These are phyloP conservation scores for Hemithea aestivaria DNA, from an alignment of 2,888 invertebrate species.

Conservation along the genomic window DNA sequence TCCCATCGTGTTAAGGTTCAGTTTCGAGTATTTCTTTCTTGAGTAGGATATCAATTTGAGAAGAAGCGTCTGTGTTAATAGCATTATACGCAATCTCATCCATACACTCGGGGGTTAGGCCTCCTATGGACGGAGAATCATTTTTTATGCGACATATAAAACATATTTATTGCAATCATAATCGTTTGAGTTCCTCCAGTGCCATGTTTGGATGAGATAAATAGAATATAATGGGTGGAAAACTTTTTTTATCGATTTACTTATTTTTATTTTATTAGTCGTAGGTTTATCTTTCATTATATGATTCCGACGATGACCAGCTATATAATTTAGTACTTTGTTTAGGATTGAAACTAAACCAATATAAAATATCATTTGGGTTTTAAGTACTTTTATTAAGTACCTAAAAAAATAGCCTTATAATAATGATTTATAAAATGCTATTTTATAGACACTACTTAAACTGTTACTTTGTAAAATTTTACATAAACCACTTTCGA, in stretches of 20 bases:
- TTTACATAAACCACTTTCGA: too few relatives aligned
- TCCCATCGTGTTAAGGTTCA: slow-evolving; percentile 31
- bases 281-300: slow-evolving; percentile 21
- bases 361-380: too few relatives aligned
- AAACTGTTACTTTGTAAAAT: too few relatives aligned
- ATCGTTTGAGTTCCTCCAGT: slow-evolving; percentile 70
- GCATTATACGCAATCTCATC: slow-evolving; percentile 79
- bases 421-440: too few relatives aligned
- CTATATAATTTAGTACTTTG: too few relatives aligned
- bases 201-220: slow-evolving; percentile 65
- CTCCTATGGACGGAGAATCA: slow-evolving; percentile 69
- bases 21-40: slow-evolving; percentile 33
- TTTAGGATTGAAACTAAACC: too few relatives aligned
- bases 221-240: slow-evolving; percentile 53
- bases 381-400: too few relatives aligned
- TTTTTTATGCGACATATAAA: slow-evolving; percentile 79
- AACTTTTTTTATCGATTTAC: slow-evolving; percentile 44
- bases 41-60: slow-evolving; percentile 76
- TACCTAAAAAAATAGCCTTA: too few relatives aligned
- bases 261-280: slow-evolving; percentile 33
- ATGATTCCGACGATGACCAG: background rate
- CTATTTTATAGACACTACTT: too few relatives aligned
- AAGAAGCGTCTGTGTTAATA: slow-evolving; percentile 80
- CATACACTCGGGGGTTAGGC: slow-evolving; percentile 76
- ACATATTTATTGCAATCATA: slow-evolving; percentile 78